Conservation (phyloP, 2,888 invertebrate species). For the Clostera curtula region DNA sequence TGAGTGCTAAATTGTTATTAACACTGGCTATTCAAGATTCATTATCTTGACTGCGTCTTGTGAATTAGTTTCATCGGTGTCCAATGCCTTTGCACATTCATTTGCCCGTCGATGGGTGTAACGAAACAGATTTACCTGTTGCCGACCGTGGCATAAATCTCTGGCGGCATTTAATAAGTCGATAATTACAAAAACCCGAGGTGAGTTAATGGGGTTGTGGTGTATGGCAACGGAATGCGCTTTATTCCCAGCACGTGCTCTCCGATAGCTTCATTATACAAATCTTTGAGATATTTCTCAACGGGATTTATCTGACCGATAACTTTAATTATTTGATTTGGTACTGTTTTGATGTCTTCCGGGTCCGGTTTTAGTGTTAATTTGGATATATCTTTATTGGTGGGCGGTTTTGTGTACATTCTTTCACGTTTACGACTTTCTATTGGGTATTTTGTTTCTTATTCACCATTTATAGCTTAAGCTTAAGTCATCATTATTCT, state of each 20-base stretch:
- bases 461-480: no score
- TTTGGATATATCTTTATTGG: slow-evolving; percentile 41
- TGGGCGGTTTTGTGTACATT: slow-evolving; percentile 48
- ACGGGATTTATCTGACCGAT: slow-evolving; percentile 45
- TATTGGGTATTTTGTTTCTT: no score
- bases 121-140: slow-evolving; percentile 38
- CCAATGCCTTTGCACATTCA: slow-evolving; percentile 29
- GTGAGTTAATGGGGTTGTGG: slow-evolving; percentile 35
- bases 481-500: no score
- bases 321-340: slow-evolving; percentile 56
- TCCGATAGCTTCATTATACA: slow-evolving; percentile 57
- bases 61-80: slow-evolving; percentile 12
- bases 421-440: slow-evolving; percentile 29
- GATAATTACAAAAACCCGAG: slow-evolving; percentile 54
- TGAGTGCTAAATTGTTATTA: no score
- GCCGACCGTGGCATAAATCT: slow-evolving; percentile 46
- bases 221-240: slow-evolving; percentile 30
- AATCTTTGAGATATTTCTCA: slow-evolving; percentile 48
- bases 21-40: slow-evolving; percentile 9
- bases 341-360: slow-evolving; percentile 49
- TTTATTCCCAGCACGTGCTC: slow-evolving; percentile 56
- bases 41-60: slow-evolving; percentile 4
- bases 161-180: slow-evolving; percentile 46
- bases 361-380: slow-evolving; percentile 42
- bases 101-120: slow-evolving; percentile 33